These are phyloP conservation scores for Lysandra bellargus DNA, from an alignment of 2,888 invertebrate genomes.

Conservation along the genomic window DNA sequence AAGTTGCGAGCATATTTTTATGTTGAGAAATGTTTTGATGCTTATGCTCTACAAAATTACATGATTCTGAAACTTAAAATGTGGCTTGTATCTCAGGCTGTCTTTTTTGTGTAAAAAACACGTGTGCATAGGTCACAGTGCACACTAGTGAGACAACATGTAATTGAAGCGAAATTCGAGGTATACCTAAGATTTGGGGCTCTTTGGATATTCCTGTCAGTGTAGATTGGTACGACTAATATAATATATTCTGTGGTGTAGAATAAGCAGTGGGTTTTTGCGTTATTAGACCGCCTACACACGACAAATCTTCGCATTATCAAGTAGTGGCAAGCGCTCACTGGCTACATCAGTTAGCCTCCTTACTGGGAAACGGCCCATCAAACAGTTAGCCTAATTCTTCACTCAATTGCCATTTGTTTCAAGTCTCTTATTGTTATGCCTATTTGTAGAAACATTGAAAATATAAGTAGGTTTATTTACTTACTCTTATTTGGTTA, in stretches of 20 bases:
- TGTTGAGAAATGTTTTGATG: neutral
- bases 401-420: slow-evolving; percentile 18
- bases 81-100: neutral
- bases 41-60: neutral
- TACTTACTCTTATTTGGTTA: neutral
- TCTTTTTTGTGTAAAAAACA: neutral
- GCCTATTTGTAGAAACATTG: neutral
- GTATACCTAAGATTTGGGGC: too few species aligned
- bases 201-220: neutral
- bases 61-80: neutral
- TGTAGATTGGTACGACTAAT: too few species aligned
- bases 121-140: too few species aligned
- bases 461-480: neutral
- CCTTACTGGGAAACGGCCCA: slow-evolving; percentile 43
- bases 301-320: neutral
- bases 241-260: too few species aligned
- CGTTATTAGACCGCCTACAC: slow-evolving; percentile 31
- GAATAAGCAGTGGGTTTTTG: slow-evolving; percentile 24
- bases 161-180: too few species aligned
- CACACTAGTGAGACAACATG: too few species aligned
- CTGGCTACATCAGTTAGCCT: slow-evolving; percentile 1
- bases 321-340: slow-evolving; percentile 8
- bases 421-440: neutral
- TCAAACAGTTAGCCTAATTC: slow-evolving; percentile 41
- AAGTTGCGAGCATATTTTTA: neutral